phyloP scores from a whole-genome alignment of 2,113 vertebrate species.

The Seriola quinqueradiata region DNA sequence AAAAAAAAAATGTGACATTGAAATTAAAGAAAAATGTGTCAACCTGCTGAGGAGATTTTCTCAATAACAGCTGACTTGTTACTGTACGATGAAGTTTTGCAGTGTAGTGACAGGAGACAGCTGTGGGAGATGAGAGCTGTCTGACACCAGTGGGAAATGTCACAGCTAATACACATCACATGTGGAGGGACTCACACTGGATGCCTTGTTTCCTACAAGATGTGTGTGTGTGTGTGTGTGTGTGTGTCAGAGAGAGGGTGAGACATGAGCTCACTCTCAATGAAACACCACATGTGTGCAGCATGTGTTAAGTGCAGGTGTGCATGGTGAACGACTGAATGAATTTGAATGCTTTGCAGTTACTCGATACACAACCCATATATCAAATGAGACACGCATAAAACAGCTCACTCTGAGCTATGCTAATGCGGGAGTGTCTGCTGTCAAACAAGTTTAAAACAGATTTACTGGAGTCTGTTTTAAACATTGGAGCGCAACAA shows the following conservation, averaged over 20 bases:
- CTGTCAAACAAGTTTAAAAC: conserved; percentile 21
- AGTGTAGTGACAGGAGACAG: conserved; percentile 58
- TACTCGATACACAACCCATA: conserved; percentile 19
- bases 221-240: conserved; percentile 12
- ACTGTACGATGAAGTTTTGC: not conserved
- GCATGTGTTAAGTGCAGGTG: conserved; percentile 43
- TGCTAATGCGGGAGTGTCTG: not conserved
- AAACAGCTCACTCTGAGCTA: not conserved
- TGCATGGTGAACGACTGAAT: not conserved
- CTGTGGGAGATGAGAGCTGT: conserved; percentile 65
- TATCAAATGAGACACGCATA: conserved; percentile 6
- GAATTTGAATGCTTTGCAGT: conserved; percentile 9
- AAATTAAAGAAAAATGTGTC: not conserved
- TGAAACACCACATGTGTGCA: conserved; percentile 47
- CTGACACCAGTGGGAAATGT: conserved; percentile 68
- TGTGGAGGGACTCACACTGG: conserved; percentile 61
- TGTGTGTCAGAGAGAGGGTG: not conserved
- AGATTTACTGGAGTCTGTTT: not conserved
- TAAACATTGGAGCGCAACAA: not conserved
- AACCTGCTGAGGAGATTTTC: not conserved
- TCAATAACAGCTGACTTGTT: conserved; percentile 18
- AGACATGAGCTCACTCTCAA: conserved; percentile 39
- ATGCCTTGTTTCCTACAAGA: conserved; percentile 56
- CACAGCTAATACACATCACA: conserved; percentile 68
- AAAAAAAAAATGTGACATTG: not conserved